Percentiles rank a stretch among this genome's conserved stretches.
Conservation (phyloP, 2,888 invertebrate species). For the Phalera bucephala region DNA sequence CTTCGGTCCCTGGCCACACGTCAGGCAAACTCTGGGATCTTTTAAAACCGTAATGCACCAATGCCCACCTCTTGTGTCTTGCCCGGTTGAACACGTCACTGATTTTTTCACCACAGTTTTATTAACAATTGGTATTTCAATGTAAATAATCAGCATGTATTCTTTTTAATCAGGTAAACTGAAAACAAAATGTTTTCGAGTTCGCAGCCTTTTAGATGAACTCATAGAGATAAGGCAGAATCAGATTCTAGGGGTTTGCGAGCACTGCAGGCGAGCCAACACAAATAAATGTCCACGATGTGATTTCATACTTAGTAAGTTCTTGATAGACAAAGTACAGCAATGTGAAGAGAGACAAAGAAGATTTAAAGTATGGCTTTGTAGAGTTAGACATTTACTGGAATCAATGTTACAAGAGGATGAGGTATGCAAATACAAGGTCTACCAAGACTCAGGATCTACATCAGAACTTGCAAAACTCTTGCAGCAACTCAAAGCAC, state of each 20-base stretch:
- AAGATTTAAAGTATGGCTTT: conserved; percentile 34
- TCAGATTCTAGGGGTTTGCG: conserved; percentile 39
- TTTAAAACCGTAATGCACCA: too few species aligned
- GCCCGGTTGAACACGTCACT: too few species aligned
- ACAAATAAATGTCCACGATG: conserved; percentile 46
- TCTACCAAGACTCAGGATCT: conserved; percentile 17
- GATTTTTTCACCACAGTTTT: too few species aligned
- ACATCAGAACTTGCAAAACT: conserved; percentile 32
- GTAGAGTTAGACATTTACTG: conserved; percentile 37
- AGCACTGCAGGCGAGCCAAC: conserved; percentile 39
- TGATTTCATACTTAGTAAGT: conserved; percentile 36
- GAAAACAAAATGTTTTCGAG: conserved; percentile 37
- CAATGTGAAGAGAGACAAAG: conserved; percentile 22
- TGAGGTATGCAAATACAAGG: conserved; percentile 27
- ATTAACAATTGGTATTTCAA: too few species aligned
- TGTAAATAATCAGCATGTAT: too few species aligned
- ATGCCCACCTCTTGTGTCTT: too few species aligned
- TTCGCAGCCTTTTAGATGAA: conserved; percentile 42
- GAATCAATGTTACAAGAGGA: conserved; percentile 30
- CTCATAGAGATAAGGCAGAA: conserved; percentile 37
- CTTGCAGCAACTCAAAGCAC: conserved; percentile 30
- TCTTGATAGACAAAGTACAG: conserved; percentile 24
- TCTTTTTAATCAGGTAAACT: conserved; percentile 32
- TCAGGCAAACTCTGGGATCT: too few species aligned
- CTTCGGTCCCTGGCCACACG: too few species aligned